Percentiles rank a stretch among this genome's conserved stretches.
Conservation (phyloP, 1,140 invertebrate genomes). For the Plectus sambesii region DNA sequence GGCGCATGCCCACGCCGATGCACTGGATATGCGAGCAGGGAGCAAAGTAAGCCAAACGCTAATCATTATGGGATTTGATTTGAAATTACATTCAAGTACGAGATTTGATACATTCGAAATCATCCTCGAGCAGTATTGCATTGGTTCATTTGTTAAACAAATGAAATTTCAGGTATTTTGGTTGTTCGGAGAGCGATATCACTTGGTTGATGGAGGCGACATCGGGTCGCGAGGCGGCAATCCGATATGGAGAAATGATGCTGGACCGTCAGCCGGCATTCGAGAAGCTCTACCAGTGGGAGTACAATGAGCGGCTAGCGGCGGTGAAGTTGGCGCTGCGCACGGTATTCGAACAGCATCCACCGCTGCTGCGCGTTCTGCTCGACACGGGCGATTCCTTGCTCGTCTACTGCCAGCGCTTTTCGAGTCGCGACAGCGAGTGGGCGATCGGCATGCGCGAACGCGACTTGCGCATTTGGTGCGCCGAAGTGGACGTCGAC, state of each 20-base stretch:
- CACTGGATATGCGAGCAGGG: slow-evolving; percentile 38
- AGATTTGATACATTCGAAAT: too few relatives aligned
- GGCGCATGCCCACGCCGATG: slow-evolving; percentile 25
- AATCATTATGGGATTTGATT: too few relatives aligned
- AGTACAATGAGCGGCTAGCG: slow-evolving; percentile 36
- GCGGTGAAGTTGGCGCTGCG: slow-evolving; percentile 34
- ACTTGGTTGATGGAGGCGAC: too few relatives aligned
- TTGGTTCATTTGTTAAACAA: too few relatives aligned
- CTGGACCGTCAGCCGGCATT: too few relatives aligned
- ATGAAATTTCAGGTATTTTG: too few relatives aligned
- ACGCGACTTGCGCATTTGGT: slow-evolving; percentile 35
- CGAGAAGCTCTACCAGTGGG: slow-evolving; percentile 37
- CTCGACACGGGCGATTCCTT: slow-evolving; percentile 40
- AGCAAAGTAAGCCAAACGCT: slow-evolving; percentile 34
- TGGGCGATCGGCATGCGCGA: slow-evolving; percentile 40
- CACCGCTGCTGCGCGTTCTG: slow-evolving; percentile 31
- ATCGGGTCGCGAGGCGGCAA: too few relatives aligned
- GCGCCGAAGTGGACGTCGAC: slow-evolving; percentile 21
- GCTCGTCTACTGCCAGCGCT: slow-evolving; percentile 34
- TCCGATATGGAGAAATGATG: too few relatives aligned
- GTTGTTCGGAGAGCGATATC: too few relatives aligned
- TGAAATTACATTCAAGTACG: too few relatives aligned
- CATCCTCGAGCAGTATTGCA: too few relatives aligned
- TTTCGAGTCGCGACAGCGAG: slow-evolving; percentile 37
- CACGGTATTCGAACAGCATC: slow-evolving; percentile 40